A percentile compares a stretch with the other conserved stretches of the same genome.
Conservation (phyloP, 2,888 invertebrate species). For the Rhogogaster chlorosoma region DNA sequence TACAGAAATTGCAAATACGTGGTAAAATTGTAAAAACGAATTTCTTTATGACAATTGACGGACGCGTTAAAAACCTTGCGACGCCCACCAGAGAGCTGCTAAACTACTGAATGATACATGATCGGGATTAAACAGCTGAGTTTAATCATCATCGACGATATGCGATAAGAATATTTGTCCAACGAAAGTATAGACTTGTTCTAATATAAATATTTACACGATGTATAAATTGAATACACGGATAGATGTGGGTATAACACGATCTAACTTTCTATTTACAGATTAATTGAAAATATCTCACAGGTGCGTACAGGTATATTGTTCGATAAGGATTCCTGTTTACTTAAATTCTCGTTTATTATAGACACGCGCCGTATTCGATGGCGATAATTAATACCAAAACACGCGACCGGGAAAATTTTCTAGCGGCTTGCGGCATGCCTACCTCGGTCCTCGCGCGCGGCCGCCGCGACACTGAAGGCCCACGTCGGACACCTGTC, state of each 20-base stretch:
- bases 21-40: not conserved
- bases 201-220: conserved; percentile 22
- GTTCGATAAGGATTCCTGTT: not conserved
- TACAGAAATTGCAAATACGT: not conserved
- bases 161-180: not conserved
- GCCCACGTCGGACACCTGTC: conserved; percentile 75
- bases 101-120: not conserved
- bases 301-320: not conserved
- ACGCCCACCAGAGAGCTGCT: not conserved
- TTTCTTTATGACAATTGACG: not conserved
- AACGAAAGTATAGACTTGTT: not conserved
- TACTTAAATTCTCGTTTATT: not conserved
- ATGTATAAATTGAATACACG: not conserved
- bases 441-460: conserved; percentile 73
- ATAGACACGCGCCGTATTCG: not conserved
- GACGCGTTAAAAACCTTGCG: not conserved
- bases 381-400: not conserved
- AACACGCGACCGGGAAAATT: conserved; percentile 25
- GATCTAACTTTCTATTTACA: not conserved
- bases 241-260: not conserved
- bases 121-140: not conserved
- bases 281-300: conserved; percentile 24
- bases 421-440: conserved; percentile 52
- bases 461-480: conserved; percentile 77
- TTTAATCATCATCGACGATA: not conserved